phyloP scores from a whole-genome alignment of 2,888 invertebrate species.

The Rhagonycha fulva region DNA sequence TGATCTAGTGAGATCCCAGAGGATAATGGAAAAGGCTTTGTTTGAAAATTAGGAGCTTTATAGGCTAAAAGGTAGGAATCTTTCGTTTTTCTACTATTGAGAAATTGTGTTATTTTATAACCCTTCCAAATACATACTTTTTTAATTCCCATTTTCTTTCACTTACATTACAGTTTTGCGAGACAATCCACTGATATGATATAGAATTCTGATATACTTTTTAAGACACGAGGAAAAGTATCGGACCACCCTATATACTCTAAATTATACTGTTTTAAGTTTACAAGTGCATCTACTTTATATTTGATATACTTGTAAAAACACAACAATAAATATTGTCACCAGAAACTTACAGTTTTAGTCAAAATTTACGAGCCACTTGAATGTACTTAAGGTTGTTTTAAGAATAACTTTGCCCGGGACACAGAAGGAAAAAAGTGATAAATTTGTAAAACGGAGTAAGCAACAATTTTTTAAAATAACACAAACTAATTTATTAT shows the following conservation, averaged over 20 bases:
- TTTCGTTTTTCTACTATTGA: too few relatives aligned
- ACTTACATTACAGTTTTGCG: too few relatives aligned
- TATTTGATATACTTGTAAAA: background rate
- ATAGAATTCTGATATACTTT: too few relatives aligned
- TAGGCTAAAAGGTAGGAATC: too few relatives aligned
- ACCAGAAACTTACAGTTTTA: slow-evolving; percentile 2
- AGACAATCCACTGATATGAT: too few relatives aligned
- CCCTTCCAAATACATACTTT: too few relatives aligned
- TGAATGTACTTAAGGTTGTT: slow-evolving; percentile 8
- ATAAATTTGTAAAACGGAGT: slow-evolving; percentile 4
- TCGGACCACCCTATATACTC: background rate
- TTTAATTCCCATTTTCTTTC: too few relatives aligned
- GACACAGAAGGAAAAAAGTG: slow-evolving; percentile 1
- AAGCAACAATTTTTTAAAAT: background rate
- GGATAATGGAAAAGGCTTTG: too few relatives aligned
- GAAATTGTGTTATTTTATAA: too few relatives aligned
- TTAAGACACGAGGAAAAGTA: too few relatives aligned
- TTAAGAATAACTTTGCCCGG: slow-evolving; percentile 8
- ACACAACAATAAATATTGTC: background rate
- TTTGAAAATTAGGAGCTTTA: too few relatives aligned
- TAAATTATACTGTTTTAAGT: background rate
- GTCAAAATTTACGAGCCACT: slow-evolving; percentile 10
- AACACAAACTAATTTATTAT: background rate
- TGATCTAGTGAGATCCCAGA: too few relatives aligned
- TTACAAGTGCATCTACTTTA: background rate